Conservation (phyloP, 35 echinoderm and acorn worm species). For the Patiria miniata region DNA sequence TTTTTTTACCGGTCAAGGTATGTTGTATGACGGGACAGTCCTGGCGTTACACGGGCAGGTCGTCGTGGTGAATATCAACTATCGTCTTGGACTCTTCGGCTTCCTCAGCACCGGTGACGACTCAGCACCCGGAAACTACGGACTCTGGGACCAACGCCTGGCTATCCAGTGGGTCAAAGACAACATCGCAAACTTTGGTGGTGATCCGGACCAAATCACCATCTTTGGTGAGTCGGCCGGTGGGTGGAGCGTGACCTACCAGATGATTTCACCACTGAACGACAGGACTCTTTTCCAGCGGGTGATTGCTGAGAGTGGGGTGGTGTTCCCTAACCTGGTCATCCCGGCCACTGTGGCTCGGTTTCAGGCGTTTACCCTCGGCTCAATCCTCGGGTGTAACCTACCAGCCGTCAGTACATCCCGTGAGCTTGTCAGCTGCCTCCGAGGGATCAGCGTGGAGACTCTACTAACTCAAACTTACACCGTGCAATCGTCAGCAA, state of each 20-base stretch:
- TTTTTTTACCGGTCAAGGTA: background rate
- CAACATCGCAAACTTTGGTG: conserved; percentile 59
- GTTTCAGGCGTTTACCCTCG: background rate
- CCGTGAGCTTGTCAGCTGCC: conserved; percentile 4
- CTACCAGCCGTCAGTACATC: background rate
- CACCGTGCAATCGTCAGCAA: background rate
- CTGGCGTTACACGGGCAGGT: conserved; percentile 46
- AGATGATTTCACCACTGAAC: conserved; percentile 37
- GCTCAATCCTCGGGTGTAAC: background rate
- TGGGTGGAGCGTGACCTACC: conserved; percentile 25
- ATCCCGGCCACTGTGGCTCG: background rate
- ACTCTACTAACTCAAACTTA: background rate
- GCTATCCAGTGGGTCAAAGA: conserved; percentile 76
- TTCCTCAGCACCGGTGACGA: conserved; percentile 74
- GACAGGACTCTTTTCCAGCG: conserved; percentile 20
- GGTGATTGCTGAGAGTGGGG: conserved; percentile 32
- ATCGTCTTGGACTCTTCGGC: conserved; percentile 55
- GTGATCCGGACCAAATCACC: conserved; percentile 23
- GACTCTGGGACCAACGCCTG: conserved; percentile 70
- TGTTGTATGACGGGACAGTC: conserved; percentile 6
- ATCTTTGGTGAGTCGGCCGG: conserved; percentile 35
- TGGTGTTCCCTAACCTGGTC: background rate
- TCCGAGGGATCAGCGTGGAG: conserved; percentile 9
- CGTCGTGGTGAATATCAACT: conserved; percentile 70
- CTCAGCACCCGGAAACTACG: conserved; percentile 70